Base-by-base conservation (phyloP, 2,113 vertebrate genomes). In the Trinectes maculatus region DNA sequence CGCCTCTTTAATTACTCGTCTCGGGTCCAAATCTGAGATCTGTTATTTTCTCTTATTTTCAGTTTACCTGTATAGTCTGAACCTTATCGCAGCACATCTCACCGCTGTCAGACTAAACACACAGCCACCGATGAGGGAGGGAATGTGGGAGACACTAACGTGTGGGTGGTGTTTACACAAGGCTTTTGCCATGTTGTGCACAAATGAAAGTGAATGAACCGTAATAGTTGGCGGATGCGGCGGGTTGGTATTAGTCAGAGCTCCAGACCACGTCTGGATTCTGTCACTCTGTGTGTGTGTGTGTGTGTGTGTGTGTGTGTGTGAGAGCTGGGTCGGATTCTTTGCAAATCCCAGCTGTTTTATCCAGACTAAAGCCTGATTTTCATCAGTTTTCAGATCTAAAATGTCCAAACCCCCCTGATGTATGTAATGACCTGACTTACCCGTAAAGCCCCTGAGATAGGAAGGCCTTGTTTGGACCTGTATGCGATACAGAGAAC, bases 71-170 rank as follows among this genome's bases (percentile, higher is more conserved):
- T 48, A 28, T 49, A 12, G 24, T 43, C 3, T 2, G 0, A 39
- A 43, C 49, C 46, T 76, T 77, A 86, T 77, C 70, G 0, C 61
- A 11, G 46, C 29, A 37, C 42, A 70, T 79, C 28, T 62, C 40
- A 22, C 44, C 39, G 65, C 46, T 34, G 42, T 26, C 52, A 89
- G 85, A 89, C 85, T 89, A 83, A 89, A 91, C 82, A 82, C 40
- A 18, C 42, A 58, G 67, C 74, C 80, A 42, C 54, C 24, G 61
- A 64, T 74, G 67, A 67, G 52, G 52, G 52, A n/a, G 53, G 19
- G 40, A 49, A 56, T 51, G 46, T 72, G 28, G 18, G 39, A 18
- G 49, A 63, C 68, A 37, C 42, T 60, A 64, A 70, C 54, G 67
- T 51, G 71, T 66, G 74, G 62, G 65, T 80, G 73, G 56, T 68